These are phyloP conservation scores for Fistularia tabacaria DNA, from an alignment of 2,797 vertebrate genomes.

Conservation along the genomic window DNA sequence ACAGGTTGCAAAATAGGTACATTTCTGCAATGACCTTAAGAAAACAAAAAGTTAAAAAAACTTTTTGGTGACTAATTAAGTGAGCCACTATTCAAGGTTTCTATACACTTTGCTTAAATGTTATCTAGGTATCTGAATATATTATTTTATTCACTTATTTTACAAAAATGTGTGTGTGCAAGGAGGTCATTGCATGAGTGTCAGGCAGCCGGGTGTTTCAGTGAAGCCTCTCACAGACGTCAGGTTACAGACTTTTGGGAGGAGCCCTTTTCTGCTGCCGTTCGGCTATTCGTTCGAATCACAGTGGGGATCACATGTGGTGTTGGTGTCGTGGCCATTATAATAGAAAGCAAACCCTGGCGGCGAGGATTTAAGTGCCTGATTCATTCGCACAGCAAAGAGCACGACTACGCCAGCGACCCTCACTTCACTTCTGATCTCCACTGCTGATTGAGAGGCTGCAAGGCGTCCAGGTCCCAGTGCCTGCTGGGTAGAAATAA, in stretches of 20 bases:
- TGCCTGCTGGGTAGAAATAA: slow-evolving; percentile 50
- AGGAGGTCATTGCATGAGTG: slow-evolving; percentile 45
- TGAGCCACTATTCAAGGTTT: slow-evolving; percentile 77
- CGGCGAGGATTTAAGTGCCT: too few species aligned
- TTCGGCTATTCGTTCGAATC: slow-evolving; percentile 17
- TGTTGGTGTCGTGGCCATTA: background rate
- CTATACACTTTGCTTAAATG: slow-evolving; percentile 77
- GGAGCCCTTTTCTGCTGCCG: slow-evolving; percentile 45
- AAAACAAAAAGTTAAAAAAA: slow-evolving; percentile 45
- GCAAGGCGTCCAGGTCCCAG: slow-evolving; percentile 38
- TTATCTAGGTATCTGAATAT: slow-evolving; percentile 79
- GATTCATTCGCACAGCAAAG: too few species aligned
- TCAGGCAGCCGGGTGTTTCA: slow-evolving; percentile 39
- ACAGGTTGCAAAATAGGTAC: slow-evolving; percentile 48
- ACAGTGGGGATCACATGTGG: slow-evolving; percentile 6
- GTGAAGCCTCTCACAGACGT: slow-evolving; percentile 10
- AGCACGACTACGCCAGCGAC: too few species aligned
- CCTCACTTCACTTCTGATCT: slow-evolving; percentile 7
- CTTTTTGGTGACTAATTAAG: slow-evolving; percentile 72
- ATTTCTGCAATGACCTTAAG: slow-evolving; percentile 37
- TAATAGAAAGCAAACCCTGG: background rate
- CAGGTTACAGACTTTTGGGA: slow-evolving; percentile 29
- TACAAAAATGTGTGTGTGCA: slow-evolving; percentile 63
- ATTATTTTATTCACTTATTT: slow-evolving; percentile 76
- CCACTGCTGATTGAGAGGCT: slow-evolving; percentile 6